Evolutionary conservation across 2,113 vertebrate genomes (phyloP).

Genomic region (Dromiciops gliroides): DNA sequence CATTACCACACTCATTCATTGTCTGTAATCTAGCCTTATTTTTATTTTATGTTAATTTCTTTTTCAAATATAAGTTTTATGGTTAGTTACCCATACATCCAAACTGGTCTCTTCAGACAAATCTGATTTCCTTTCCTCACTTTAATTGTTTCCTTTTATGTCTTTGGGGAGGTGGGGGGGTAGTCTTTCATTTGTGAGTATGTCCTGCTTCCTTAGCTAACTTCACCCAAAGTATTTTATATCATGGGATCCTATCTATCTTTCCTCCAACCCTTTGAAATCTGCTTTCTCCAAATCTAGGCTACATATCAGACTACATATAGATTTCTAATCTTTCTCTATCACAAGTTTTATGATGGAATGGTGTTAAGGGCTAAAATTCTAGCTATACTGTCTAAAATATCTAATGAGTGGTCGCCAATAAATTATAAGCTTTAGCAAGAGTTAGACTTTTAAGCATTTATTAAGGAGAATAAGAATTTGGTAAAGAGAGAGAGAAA

Average conservation of each 20-base stretch:
- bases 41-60: not conserved
- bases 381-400: too few species aligned
- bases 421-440: too few species aligned
- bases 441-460: too few species aligned
- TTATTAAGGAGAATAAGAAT: too few species aligned
- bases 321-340: not conserved
- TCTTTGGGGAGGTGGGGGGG: too few species aligned
- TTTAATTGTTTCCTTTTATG: not conserved
- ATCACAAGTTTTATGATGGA: not conserved
- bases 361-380: too few species aligned
- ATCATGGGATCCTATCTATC: not conserved
- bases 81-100: not conserved
- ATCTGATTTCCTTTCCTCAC: not conserved
- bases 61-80: not conserved
- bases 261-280: not conserved
- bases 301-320: not conserved
- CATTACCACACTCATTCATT: not conserved
- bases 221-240: not conserved
- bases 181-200: not conserved
- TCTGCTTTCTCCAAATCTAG: not conserved
- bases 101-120: not conserved
- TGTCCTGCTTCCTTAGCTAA: not conserved
- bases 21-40: not conserved
- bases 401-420: too few species aligned
- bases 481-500: too few species aligned